Percentiles rank a stretch among this genome's conserved stretches.
Conservation (phyloP, 2,113 vertebrate genomes). For the Pachypanchax playfairii region DNA sequence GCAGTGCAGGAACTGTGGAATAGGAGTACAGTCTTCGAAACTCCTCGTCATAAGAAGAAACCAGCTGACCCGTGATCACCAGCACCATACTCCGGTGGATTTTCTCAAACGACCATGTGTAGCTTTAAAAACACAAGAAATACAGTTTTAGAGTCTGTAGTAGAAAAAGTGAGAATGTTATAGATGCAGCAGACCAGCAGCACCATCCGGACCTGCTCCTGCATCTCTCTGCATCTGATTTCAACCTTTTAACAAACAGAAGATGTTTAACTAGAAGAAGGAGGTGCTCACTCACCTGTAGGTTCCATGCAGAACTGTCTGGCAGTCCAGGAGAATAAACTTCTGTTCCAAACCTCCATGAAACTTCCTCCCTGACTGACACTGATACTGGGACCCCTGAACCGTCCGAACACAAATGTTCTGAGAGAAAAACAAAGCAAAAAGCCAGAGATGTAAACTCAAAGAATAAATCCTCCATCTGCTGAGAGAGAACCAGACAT, state of each 20-base stretch:
- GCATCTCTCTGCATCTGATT: too few species aligned
- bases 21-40: constrained; percentile 89
- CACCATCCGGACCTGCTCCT: too few species aligned
- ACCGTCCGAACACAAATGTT: constrained; percentile 90
- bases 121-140: constrained; percentile 75
- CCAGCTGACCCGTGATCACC: constrained; percentile 89
- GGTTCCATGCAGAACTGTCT: constrained; percentile 88
- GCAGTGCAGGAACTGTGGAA: constrained; percentile 78
- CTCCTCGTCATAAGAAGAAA: constrained; percentile 90
- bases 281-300: constrained; percentile 78
- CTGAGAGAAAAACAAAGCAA: constrained; percentile 71
- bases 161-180: too few species aligned
- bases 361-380: constrained; percentile 88
- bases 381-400: constrained; percentile 88
- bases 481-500: too few species aligned
- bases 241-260: neutral
- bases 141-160: too few species aligned
- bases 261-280: neutral
- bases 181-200: too few species aligned
- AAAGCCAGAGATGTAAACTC: neutral
- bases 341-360: constrained; percentile 89
- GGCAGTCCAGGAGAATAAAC: constrained; percentile 89
- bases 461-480: neutral
- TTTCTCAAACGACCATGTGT: constrained; percentile 94
- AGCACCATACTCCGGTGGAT: constrained; percentile 92